Conservation (phyloP, 1,140 invertebrate species). For the Rhyacophila brunnea region DNA sequence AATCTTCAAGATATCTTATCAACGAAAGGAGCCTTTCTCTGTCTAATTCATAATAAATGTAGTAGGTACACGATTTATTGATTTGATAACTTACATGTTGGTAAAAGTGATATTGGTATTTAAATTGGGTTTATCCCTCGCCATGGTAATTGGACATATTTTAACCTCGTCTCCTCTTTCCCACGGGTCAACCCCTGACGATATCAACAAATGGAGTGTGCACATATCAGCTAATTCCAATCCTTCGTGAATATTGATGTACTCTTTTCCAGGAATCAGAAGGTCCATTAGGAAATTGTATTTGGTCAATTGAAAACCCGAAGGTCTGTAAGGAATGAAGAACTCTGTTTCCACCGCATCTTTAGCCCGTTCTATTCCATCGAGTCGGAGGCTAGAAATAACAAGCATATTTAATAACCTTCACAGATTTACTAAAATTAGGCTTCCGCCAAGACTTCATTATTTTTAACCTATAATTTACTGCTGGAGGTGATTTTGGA, state of each 20-base stretch:
- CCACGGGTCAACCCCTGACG: constrained; percentile 56
- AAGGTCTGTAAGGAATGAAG: constrained; percentile 58
- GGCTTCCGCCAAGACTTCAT: no score
- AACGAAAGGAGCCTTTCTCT: no score
- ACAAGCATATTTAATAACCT: no score
- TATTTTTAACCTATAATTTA: no score
- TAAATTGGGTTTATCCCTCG: constrained; percentile 15
- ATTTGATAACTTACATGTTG: no score
- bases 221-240: constrained; percentile 56
- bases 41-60: no score
- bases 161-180: constrained; percentile 52
- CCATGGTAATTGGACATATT: constrained; percentile 48
- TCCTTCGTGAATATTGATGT: constrained; percentile 46
- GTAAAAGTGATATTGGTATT: no score
- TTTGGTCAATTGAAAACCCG: constrained; percentile 59
- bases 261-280: constrained; percentile 55
- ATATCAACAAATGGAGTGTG: constrained; percentile 59
- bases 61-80: no score
- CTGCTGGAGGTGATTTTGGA: no score
- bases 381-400: constrained; percentile 57
- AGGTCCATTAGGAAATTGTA: constrained; percentile 60
- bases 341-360: constrained; percentile 48
- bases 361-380: constrained; percentile 58
- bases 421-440: no score
- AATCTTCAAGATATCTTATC: no score